Base-by-base conservation (phyloP, 2,888 invertebrate species). In the Caenorhabditis panamensis region DNA sequence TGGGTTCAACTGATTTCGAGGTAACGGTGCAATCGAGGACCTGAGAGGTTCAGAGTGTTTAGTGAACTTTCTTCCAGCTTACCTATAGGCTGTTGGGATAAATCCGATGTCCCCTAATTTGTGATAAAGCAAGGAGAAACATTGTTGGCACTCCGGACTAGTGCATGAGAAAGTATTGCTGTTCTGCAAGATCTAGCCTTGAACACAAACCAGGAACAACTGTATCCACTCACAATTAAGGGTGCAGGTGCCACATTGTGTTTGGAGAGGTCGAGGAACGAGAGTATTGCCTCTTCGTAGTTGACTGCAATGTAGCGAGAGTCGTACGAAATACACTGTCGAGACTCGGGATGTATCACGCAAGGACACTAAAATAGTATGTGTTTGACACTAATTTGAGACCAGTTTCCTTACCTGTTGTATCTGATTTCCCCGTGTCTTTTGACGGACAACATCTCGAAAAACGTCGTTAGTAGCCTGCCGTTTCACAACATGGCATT, bases 251-350 rank as follows among this genome's bases (percentile, higher is more conserved):
- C 26, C 22, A 18, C 24, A 36, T 63, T 62, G 56, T 77, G 78
- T 66, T 81, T 82, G 2, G 86, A 79, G 0, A 85, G 84, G 76
- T 90, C 90, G 13, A 88, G 84, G 72, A 90, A 90, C 1, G 90
- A 82, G 18, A 89, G 72, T 62, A 90, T 90, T 13, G 90, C 90
- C 66, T 90, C 90, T 72, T 89, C 89, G 67, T 86, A 59, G 58
- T 75, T 83, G 8, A 85, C 81, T 13, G 86, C 87, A 49, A 86
- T 80, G 59, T 87, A 87, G 26, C 90, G 83, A 2, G 88, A 86
- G 63, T 90, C 90, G 58, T 90, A 90, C 9, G 85, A 73, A 53
- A 90, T 86, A 66, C 90, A 90, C 72, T 88, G 87, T 51, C 84
- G 71, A 5, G 83, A 82, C 20, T 87, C 84, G 0, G 88, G 88